Conservation (phyloP, 1,140 invertebrate species). For the Patella vulgata region DNA sequence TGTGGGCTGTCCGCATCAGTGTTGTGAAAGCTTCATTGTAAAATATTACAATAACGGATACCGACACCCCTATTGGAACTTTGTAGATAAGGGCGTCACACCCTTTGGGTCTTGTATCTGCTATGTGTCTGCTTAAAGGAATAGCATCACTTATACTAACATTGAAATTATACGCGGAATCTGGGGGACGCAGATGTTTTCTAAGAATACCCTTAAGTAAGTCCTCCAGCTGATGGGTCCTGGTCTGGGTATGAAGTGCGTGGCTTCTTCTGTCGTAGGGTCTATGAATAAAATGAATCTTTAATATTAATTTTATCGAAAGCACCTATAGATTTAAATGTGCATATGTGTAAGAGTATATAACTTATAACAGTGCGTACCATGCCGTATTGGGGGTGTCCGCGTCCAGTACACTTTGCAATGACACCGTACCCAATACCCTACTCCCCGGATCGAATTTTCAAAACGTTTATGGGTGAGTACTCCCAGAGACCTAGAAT, state of each 20-base stretch:
- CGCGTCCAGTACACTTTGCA: too few species aligned
- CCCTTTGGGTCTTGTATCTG: conserved; percentile 3
- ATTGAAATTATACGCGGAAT: conserved; percentile 2
- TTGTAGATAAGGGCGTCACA: conserved; percentile 1
- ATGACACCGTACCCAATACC: too few species aligned
- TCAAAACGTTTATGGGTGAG: too few species aligned
- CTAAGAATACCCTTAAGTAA: background rate
- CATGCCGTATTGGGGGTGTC: too few species aligned
- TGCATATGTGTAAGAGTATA: too few species aligned
- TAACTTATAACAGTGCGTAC: too few species aligned
- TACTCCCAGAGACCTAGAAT: too few species aligned
- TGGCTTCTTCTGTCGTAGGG: background rate
- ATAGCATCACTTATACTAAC: conserved; percentile 5
- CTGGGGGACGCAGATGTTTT: background rate
- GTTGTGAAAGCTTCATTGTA: conserved; percentile 98
- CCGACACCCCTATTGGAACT: conserved; percentile 66
- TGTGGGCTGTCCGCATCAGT: conserved; percentile 90
- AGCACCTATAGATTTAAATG: too few species aligned
- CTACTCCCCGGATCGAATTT: too few species aligned
- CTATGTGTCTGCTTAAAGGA: conserved; percentile 2
- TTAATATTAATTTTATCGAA: too few species aligned
- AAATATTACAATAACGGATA: conserved; percentile 94
- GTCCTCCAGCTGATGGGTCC: background rate
- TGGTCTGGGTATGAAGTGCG: background rate
- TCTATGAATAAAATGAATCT: too few species aligned